Conservation (phyloP, 2,888 invertebrate genomes). For the Chaitophorus viminalis region DNA sequence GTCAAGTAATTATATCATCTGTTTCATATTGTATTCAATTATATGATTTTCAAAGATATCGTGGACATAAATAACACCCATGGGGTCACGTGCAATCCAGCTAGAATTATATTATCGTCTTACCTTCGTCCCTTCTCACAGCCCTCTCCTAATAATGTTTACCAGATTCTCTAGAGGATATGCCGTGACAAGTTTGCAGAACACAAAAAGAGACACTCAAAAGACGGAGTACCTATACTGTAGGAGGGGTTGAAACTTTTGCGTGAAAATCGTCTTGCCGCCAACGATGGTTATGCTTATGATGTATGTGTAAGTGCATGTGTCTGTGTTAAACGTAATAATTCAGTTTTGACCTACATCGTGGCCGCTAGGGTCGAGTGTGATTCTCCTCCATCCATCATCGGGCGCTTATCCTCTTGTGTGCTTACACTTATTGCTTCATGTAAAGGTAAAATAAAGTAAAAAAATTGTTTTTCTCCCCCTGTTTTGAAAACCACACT, state of each 20-base stretch:
- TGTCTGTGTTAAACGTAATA: conserved; percentile 31
- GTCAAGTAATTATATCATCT: no score
- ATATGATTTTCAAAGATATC: not conserved
- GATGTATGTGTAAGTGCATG: no score
- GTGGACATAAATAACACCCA: not conserved
- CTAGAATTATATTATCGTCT: not conserved
- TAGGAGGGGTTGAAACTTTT: not conserved
- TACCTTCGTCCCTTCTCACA: not conserved
- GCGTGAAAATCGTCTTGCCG: not conserved
- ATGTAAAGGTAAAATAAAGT: not conserved
- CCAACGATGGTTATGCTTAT: not conserved
- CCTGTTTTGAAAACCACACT: conserved; percentile 6
- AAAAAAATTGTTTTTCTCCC: not conserved
- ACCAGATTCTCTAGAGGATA: not conserved
- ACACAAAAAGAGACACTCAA: not conserved
- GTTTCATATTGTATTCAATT: not conserved
- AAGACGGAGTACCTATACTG: not conserved
- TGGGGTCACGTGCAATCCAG: not conserved
- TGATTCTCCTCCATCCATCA: not conserved
- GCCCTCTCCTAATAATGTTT: not conserved
- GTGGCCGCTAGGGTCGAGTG: not conserved
- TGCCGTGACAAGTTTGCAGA: not conserved
- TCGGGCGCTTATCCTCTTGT: not conserved
- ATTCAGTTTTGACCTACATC: conserved; percentile 51
- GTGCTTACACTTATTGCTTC: not conserved